Conservation (phyloP, 2,888 invertebrate species). For the Flexamia atlantica region DNA sequence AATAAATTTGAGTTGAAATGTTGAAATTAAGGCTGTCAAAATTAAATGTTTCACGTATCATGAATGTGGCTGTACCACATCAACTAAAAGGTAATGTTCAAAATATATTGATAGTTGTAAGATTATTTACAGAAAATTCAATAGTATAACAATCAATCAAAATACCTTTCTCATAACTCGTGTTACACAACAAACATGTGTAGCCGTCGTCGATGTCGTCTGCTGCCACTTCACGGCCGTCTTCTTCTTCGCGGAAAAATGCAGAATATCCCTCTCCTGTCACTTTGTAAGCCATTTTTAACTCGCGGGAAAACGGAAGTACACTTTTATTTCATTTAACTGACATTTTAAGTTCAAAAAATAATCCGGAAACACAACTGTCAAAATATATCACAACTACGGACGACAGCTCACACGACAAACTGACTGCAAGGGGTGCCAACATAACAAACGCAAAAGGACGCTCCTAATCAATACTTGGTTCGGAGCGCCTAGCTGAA, state of each 20-base stretch:
- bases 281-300: slow-evolving; percentile 66
- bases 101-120: too few relatives aligned
- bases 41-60: neutral
- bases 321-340: neutral
- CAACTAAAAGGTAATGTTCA: too few relatives aligned
- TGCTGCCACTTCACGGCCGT: slow-evolving; percentile 64
- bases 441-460: slow-evolving; percentile 2
- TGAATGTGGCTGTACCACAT: too few relatives aligned
- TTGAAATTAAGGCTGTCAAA: neutral
- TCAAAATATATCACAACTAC: slow-evolving; percentile 21
- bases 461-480: slow-evolving; percentile 6
- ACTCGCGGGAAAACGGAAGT: neutral
- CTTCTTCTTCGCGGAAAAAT: slow-evolving; percentile 67
- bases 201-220: slow-evolving; percentile 69
- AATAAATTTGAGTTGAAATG: too few relatives aligned
- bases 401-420: slow-evolving; percentile 42
- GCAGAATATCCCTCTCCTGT: slow-evolving; percentile 68
- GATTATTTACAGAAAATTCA: too few relatives aligned
- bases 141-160: slow-evolving; percentile 1
- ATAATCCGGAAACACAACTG: neutral
- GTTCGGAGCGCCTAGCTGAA: neutral
- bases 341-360: neutral
- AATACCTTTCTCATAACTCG: slow-evolving; percentile 70
- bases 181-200: slow-evolving; percentile 70
- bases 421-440: slow-evolving; percentile 33